Conservation (phyloP, 2,797 vertebrate species). For the Sphenodon punctatus region DNA sequence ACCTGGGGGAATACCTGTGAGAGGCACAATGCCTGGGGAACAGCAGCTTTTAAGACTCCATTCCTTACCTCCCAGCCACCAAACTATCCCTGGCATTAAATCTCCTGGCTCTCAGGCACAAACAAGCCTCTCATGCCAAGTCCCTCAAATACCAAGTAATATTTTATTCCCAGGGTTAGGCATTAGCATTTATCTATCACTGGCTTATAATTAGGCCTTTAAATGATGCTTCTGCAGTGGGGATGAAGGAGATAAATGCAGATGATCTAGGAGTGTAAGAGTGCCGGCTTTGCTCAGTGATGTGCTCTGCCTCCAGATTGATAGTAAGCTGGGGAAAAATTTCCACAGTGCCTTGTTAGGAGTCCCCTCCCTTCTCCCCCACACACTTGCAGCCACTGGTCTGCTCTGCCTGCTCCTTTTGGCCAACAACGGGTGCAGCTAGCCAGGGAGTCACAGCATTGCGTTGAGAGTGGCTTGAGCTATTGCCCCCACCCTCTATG, state of each 20-base stretch:
- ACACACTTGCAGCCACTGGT: background rate
- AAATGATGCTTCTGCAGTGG: background rate
- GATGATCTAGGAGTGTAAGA: background rate
- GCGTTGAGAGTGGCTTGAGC: too few species aligned
- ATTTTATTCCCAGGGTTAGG: background rate
- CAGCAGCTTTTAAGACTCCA: background rate
- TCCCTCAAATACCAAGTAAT: fast-evolving
- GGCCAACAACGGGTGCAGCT: too few species aligned
- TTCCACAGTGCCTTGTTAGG: constrained; percentile 1
- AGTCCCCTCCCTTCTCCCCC: background rate
- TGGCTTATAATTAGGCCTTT: constrained; percentile 35
- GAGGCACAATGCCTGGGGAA: background rate
- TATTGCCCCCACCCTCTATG: too few species aligned
- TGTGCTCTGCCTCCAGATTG: constrained; percentile 39
- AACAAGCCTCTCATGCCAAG: fast-evolving
- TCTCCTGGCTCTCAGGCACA: fast-evolving
- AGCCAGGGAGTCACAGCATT: too few species aligned
- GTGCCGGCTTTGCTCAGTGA: background rate
- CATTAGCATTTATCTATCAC: constrained; percentile 41
- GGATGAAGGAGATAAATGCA: constrained; percentile 21
- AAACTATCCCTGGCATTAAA: fast-evolving
- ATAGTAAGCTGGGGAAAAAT: background rate
- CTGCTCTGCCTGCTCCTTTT: too few species aligned
- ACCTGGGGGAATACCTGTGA: too few species aligned
- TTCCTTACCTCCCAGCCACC: background rate